Conservation (phyloP, 2,888 invertebrate species). For the Lysandra coridon region DNA sequence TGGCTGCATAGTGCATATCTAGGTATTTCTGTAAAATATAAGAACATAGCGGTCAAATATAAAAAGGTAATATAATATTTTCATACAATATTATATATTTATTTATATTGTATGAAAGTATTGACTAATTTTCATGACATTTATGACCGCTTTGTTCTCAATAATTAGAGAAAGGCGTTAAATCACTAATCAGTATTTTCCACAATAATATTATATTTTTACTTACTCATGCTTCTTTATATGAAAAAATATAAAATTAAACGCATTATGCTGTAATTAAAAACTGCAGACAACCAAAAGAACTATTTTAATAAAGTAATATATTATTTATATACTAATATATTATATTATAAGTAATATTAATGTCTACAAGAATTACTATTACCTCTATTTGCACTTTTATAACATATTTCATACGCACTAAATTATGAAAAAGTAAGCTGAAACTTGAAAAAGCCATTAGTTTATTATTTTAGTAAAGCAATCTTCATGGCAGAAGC, state of each 20-base stretch:
- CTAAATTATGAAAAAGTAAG: neutral
- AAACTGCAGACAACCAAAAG: too few relatives aligned
- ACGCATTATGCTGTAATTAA: too few relatives aligned
- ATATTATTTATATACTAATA: neutral
- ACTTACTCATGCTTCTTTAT: conserved; percentile 9
- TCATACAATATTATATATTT: too few relatives aligned
- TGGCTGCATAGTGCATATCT: too few relatives aligned
- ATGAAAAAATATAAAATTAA: neutral
- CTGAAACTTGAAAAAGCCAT: conserved; percentile 5
- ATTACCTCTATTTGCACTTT: neutral
- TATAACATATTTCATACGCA: too few relatives aligned
- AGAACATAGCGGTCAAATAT: too few relatives aligned
- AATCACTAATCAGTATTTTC: neutral
- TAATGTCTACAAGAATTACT: neutral
- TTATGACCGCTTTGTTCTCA: too few relatives aligned
- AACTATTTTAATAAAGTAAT: too few relatives aligned
- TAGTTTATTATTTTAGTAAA: neutral
- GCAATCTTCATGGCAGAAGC: neutral
- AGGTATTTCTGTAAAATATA: too few relatives aligned
- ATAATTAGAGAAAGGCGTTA: neutral
- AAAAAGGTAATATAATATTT: too few relatives aligned
- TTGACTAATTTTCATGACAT: too few relatives aligned
- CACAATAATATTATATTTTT: neutral
- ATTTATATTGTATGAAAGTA: too few relatives aligned
- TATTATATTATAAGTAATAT: neutral